Evolutionary conservation across 2,888 invertebrate species (phyloP), one percentile per base, ranked within the genome.

Genomic region (Drosophila colorata): DNA sequence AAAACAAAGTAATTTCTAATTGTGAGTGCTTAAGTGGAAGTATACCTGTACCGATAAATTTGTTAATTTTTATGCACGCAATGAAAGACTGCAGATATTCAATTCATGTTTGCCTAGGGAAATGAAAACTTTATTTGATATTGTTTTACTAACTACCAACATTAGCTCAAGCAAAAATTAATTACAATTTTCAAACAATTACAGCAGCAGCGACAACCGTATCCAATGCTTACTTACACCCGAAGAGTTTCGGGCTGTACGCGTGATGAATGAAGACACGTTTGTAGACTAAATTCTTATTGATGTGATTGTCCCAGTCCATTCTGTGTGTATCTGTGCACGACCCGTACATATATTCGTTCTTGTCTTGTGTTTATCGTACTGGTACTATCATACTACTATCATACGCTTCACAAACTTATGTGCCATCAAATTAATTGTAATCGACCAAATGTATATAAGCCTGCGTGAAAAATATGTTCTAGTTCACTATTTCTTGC

Each of bases 201-300:
- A 13, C 71, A 84, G 85, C 60, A 40, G 16, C 16, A 35, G 31
- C 49, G 57, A 56, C 47, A 67, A 65, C 43, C 58, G 64, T 20
- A 70, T 78, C 37, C 63, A 66, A 43, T 65, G 69, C 51, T 68
- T 38, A 14, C 49, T 82, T 5, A 61, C 88, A 16, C 55, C 76
- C 53, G 83, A 86, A 47, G 88, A 88, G 49, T 14, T 73, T 16
- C 76, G 69, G 37, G 78, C 84, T n/a, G 28, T 83, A 18, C 74
- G 72, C 61, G 70, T 85, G 55, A 65, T 83, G 74, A 76, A 80
- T 55, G 87, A 86, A 74, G 87, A 85, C 78, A 83, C 67, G 85
- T 85, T 85, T 67, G 85, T 85, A 88, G 74, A 51, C 58, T 28
- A 43, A 56, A 51, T 60, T 60, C 8, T 28, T 11, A 44, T 65